Evolutionary conservation across 23 tunicate species (phyloP).

Genomic region (Trididemnum miniatum): DNA sequence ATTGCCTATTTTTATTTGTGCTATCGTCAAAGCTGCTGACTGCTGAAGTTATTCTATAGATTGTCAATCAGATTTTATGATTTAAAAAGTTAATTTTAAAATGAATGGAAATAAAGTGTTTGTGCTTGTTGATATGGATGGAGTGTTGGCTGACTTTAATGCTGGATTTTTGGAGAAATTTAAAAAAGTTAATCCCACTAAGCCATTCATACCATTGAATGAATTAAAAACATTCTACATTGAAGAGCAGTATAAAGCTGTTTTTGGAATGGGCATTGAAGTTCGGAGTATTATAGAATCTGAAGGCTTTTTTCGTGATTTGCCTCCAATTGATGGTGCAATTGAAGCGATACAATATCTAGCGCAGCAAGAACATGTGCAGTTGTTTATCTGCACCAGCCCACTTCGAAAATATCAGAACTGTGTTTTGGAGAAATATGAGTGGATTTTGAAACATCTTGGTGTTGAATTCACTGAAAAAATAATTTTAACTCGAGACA

Average conservation of each 20-base stretch:
- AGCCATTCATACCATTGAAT: slow-evolving; percentile 11
- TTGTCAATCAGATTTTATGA: too few species aligned
- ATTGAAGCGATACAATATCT: not conserved
- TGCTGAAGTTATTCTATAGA: too few species aligned
- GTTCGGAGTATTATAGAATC: slow-evolving; percentile 10
- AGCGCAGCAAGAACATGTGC: not conserved
- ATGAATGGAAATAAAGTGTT: slow-evolving; percentile 4
- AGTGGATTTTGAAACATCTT: slow-evolving; percentile 4
- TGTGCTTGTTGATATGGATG: slow-evolving; percentile 33
- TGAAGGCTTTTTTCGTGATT: slow-evolving; percentile 11
- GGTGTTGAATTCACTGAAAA: slow-evolving; percentile 15
- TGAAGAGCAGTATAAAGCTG: slow-evolving; percentile 1
- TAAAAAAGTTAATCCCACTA: not conserved
- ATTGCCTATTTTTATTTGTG: too few species aligned
- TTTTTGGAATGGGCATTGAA: slow-evolving; percentile 4
- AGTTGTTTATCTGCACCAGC: slow-evolving; percentile 30
- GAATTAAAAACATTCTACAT: slow-evolving; percentile 4
- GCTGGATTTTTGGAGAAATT: slow-evolving; percentile 27
- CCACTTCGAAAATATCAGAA: not conserved
- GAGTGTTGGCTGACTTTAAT: slow-evolving; percentile 16
- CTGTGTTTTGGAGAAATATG: slow-evolving; percentile 22
- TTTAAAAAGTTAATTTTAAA: too few species aligned
- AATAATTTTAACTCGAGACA: slow-evolving; percentile 26
- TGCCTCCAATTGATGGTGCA: slow-evolving; percentile 22
- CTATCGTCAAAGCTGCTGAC: too few species aligned